Percentiles rank a stretch among this genome's conserved stretches.
Conservation (phyloP, 1,140 invertebrate genomes). For the Diorhabda elongata region DNA sequence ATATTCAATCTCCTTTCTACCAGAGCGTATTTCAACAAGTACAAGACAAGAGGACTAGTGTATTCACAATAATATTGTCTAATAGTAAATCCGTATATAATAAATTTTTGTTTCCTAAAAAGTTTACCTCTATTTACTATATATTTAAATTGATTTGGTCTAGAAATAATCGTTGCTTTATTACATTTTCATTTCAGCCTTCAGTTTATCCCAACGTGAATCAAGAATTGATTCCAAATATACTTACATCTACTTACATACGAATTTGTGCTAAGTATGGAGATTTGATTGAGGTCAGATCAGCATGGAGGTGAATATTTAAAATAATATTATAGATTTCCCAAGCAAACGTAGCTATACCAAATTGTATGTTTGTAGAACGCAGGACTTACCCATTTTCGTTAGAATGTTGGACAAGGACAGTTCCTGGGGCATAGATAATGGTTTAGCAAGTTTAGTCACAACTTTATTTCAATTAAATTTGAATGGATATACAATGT, state of each 20-base stretch:
- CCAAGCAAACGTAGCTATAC: neutral
- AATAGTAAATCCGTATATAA: too few species aligned
- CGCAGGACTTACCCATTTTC: conserved; percentile 76
- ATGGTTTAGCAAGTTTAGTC: conserved; percentile 74
- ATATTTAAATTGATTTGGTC: too few species aligned
- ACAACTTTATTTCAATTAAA: conserved; percentile 77
- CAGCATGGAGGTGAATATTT: conserved; percentile 49
- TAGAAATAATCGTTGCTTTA: too few species aligned
- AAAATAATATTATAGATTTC: neutral
- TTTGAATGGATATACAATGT: conserved; percentile 75
- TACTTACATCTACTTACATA: conserved; percentile 63
- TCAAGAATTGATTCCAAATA: conserved; percentile 51
- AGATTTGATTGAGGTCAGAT: conserved; percentile 67
- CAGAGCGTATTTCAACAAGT: too few species aligned
- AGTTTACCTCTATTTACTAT: neutral
- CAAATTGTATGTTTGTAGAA: conserved; percentile 46
- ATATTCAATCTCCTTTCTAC: too few species aligned
- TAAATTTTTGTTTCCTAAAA: neutral
- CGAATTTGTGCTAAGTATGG: conserved; percentile 62
- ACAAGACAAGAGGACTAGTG: too few species aligned
- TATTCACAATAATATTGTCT: too few species aligned
- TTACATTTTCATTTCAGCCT: conserved; percentile 15
- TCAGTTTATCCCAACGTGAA: conserved; percentile 22
- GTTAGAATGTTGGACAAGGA: conserved; percentile 86
- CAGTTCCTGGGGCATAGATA: conserved; percentile 73